phyloP scores from a whole-genome alignment of 2,888 invertebrate species.

The Leptinotarsa juncta region DNA sequence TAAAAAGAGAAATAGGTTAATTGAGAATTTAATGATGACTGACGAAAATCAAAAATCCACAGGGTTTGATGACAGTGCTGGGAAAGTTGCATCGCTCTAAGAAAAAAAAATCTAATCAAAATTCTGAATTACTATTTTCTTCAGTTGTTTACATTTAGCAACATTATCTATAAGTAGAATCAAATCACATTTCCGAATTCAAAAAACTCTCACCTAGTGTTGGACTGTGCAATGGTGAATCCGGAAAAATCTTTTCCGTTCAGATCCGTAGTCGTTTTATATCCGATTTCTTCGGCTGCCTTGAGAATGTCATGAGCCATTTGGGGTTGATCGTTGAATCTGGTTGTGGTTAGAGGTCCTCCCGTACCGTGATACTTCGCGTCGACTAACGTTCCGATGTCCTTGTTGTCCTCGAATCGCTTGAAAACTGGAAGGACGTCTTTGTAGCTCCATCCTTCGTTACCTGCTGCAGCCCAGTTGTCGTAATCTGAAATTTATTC shows the following conservation, averaged over 20 bases:
- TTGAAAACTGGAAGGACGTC: slow-evolving; percentile 81
- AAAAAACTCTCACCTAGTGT: slow-evolving; percentile 67
- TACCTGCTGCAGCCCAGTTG: slow-evolving; percentile 79
- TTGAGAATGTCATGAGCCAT: slow-evolving; percentile 73
- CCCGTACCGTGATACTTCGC: slow-evolving; percentile 71
- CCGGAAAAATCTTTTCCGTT: slow-evolving; percentile 74
- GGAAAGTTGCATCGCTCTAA: no score
- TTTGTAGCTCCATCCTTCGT: slow-evolving; percentile 82
- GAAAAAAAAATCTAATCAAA: no score
- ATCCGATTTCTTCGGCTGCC: slow-evolving; percentile 73
- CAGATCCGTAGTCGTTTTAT: slow-evolving; percentile 73
- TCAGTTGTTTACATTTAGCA: no score
- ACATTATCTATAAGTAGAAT: no score
- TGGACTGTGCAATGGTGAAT: slow-evolving; percentile 75
- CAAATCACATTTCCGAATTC: no score
- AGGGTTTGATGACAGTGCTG: no score
- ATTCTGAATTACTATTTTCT: no score
- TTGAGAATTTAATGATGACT: no score
- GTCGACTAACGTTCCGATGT: slow-evolving; percentile 72
- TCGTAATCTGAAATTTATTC: slow-evolving; percentile 72
- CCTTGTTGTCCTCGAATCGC: slow-evolving; percentile 75
- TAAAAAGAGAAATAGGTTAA: no score
- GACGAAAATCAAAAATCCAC: no score
- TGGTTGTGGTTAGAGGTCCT: slow-evolving; percentile 73
- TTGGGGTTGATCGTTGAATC: slow-evolving; percentile 74